Evolutionary conservation across 2,888 invertebrate species (phyloP).

Genomic region (Escarpia spicata): DNA sequence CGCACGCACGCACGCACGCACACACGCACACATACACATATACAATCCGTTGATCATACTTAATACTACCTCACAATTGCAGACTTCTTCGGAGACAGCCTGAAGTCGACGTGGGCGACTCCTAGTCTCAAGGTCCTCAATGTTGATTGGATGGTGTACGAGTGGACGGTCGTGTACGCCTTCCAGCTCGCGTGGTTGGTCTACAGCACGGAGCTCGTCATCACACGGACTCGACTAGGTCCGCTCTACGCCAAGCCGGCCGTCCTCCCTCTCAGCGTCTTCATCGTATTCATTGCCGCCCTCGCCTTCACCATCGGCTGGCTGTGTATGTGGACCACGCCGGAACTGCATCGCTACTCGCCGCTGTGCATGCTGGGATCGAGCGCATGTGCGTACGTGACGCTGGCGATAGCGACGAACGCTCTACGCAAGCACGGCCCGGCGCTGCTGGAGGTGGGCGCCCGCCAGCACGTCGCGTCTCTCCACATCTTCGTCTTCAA

Average conservation of each 20-base stretch:
- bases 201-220: slow-evolving; percentile 47
- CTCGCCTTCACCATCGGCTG: slow-evolving; percentile 47
- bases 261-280: slow-evolving; percentile 44
- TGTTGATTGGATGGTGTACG: slow-evolving; percentile 54
- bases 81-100: slow-evolving; percentile 10
- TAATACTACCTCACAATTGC: not conserved
- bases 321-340: slow-evolving; percentile 44
- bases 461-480: slow-evolving; percentile 49
- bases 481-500: slow-evolving; percentile 53
- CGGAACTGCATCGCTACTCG: slow-evolving; percentile 45
- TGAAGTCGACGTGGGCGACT: not conserved
- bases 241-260: slow-evolving; percentile 50
- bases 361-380: slow-evolving; percentile 44
- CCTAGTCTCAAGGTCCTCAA: slow-evolving; percentile 45
- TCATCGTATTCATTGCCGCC: slow-evolving; percentile 43
- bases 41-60: not conserved
- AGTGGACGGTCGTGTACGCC: slow-evolving; percentile 53
- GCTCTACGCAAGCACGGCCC: slow-evolving; percentile 40
- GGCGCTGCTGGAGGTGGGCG: slow-evolving; percentile 41
- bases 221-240: slow-evolving; percentile 40
- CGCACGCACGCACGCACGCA: too few species aligned
- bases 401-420: slow-evolving; percentile 43
- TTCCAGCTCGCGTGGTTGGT: slow-evolving; percentile 51
- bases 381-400: slow-evolving; percentile 45
- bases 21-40: too few species aligned